Base-by-base conservation (phyloP, 2,113 vertebrate genomes). In the Notiomystis cincta region DNA sequence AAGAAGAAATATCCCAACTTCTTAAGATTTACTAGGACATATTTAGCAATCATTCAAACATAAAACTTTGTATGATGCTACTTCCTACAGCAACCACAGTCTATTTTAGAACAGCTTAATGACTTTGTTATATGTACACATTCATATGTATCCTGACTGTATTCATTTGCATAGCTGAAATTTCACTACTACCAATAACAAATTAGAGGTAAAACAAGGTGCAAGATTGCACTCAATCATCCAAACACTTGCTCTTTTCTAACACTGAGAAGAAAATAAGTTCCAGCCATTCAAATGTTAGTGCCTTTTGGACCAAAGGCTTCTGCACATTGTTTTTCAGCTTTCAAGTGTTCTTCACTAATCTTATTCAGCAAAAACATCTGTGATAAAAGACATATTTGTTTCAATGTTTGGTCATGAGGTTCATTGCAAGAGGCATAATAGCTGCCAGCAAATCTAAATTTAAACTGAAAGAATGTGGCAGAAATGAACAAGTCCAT, bases 381-480 rank as follows among this genome's bases (percentile, higher is more conserved):
- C 94, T 97, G 90, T 57, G 90, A 97, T 96, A 97, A 97, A 98
- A 97, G 90, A 90, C 82, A 50, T 82, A 95, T 97, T 97, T 96
- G 93, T 96, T 95, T 97, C 87, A 93, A 48, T 81, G 79, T 87
- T 95, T 91, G 81, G 84, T 83, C 90, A 42, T 75, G 66, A 94
- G 96, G 77, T 66, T 93, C 80, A 87, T 73, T 96, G 77, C 88
- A 96, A 91, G 61, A 96, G 93, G 92, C 72, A 35, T 92, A 80
- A 93, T 79, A 91, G 89, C 65, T 95, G 80, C 96, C 94, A 96
- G 91, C 90, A 96, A 95, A 96, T 95, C 96, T 97, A 92, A 97
- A 96, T 88, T 96, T 97, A 96, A 97, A 98, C 87, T 91, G 81
- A 53, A 98, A 97, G 97, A 98, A 98, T 98, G 97, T 83, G 89